These are phyloP conservation scores for Acromyrmex echinatior DNA, from an alignment of 1,140 invertebrate genomes.

Conservation along the genomic window DNA sequence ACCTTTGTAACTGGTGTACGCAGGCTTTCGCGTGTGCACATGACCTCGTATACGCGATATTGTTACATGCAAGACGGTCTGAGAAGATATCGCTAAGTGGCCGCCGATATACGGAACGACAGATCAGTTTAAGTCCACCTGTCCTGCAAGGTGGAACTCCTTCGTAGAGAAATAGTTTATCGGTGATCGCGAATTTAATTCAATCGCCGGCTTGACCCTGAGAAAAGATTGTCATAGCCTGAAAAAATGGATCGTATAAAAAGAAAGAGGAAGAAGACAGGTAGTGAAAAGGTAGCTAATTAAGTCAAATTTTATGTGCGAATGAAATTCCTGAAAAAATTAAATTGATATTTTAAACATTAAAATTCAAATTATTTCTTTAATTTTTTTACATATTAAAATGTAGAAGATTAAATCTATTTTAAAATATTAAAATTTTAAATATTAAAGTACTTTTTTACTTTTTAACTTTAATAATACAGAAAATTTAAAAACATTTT, in stretches of 20 bases:
- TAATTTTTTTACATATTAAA: neutral
- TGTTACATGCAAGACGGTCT: constrained; percentile 70
- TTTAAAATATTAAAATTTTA: neutral
- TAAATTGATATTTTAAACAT: neutral
- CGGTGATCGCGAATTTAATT: constrained; percentile 25
- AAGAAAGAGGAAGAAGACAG: constrained; percentile 61
- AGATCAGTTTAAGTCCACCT: constrained; percentile 81
- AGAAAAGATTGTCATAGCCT: neutral
- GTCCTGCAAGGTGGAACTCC: constrained; percentile 70
- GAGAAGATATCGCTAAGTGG: constrained; percentile 84
- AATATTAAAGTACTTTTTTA: neutral
- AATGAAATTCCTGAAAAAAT: neutral
- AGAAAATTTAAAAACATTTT: neutral
- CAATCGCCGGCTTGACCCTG: neutral
- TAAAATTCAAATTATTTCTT: neutral
- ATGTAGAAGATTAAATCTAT: neutral
- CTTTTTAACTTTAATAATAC: neutral
- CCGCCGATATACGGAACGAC: constrained; percentile 78
- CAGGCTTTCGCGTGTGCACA: neutral
- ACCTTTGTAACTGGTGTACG: constrained; percentile 16
- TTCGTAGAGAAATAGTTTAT: constrained; percentile 7
- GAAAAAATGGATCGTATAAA: constrained; percentile 75
- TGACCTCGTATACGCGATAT: constrained; percentile 47
- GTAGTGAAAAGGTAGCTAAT: constrained; percentile 72
- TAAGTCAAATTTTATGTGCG: neutral